Evolutionary conservation across 2,113 vertebrate genomes (phyloP).

Genomic region (Psilopogon haemacephalus): DNA sequence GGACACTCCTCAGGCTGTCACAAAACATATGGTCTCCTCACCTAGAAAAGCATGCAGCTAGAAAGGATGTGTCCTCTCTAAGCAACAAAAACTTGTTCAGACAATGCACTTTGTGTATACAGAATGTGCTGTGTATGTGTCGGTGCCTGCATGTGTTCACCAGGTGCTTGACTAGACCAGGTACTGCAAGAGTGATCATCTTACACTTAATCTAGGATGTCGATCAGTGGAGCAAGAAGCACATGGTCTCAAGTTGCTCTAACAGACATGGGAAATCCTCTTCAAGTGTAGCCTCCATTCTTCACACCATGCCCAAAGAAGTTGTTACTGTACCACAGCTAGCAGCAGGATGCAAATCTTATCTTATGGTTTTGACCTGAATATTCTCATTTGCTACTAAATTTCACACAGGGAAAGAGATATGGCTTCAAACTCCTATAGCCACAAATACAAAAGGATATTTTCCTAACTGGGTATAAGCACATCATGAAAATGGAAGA

Average conservation of each 20-base stretch:
- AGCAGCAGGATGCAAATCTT: not conserved
- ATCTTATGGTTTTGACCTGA: not conserved
- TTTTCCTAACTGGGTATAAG: not conserved
- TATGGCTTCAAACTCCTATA: not conserved
- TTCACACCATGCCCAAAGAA: not conserved
- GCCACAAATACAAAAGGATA: not conserved
- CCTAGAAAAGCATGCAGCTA: not conserved
- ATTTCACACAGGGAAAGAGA: not conserved
- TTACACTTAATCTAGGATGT: not conserved
- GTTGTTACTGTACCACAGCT: not conserved
- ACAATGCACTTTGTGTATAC: not conserved
- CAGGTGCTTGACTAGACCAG: fast-evolving
- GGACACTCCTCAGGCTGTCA: constrained; percentile 30
- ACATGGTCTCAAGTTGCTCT: not conserved
- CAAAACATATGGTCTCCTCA: not conserved
- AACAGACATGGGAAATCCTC: not conserved
- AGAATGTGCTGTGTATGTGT: fast-evolving
- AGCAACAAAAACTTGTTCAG: not conserved
- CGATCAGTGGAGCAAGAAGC: not conserved
- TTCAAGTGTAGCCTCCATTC: fast-evolving
- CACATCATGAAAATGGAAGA: not conserved
- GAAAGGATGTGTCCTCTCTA: not conserved
- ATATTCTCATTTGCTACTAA: not conserved
- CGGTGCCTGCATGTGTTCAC: not conserved
- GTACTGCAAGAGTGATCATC: not conserved